phyloP scores from a whole-genome alignment of 2,888 invertebrate species.

The Microplitis deprimator region DNA sequence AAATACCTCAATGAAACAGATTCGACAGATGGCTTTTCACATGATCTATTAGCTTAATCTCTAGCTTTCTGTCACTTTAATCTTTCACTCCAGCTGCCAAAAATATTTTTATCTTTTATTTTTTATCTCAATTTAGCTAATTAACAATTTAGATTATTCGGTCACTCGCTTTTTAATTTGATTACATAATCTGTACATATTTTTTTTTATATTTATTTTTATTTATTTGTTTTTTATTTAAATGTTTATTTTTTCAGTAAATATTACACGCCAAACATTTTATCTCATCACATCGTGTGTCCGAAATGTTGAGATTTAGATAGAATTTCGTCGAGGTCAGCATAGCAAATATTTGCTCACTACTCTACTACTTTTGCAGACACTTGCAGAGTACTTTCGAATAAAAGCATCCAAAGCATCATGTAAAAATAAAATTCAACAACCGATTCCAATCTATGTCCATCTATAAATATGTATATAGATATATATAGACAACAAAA shows the following conservation, averaged over 20 bases:
- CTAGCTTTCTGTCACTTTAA: background rate
- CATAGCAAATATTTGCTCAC: conserved; percentile 35
- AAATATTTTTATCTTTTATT: background rate
- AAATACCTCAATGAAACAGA: conserved; percentile 14
- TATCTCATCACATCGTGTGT: background rate
- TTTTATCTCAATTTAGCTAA: background rate
- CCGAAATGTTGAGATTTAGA: conserved; percentile 15
- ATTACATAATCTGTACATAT: background rate
- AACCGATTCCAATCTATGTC: conserved; percentile 19
- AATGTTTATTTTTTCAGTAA: background rate
- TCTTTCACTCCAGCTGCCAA: background rate
- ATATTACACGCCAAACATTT: background rate
- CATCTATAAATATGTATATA: conserved; percentile 7
- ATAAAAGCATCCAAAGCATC: conserved; percentile 6
- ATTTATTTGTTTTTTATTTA: too few relatives aligned
- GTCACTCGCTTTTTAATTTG: background rate
- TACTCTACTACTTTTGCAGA: conserved; percentile 8
- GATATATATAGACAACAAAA: background rate
- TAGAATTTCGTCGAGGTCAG: conserved; percentile 35
- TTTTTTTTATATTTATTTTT: background rate
- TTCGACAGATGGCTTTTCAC: conserved; percentile 27
- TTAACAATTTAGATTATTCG: background rate
- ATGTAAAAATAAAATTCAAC: conserved; percentile 29
- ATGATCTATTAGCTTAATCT: conserved; percentile 18
- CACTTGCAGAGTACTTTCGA: conserved; percentile 8